A percentile compares a stretch with the other conserved stretches of the same genome.
These are phyloP conservation scores for Andrena praecox DNA, from an alignment of 2,888 invertebrate genomes.

Conservation along the genomic window DNA sequence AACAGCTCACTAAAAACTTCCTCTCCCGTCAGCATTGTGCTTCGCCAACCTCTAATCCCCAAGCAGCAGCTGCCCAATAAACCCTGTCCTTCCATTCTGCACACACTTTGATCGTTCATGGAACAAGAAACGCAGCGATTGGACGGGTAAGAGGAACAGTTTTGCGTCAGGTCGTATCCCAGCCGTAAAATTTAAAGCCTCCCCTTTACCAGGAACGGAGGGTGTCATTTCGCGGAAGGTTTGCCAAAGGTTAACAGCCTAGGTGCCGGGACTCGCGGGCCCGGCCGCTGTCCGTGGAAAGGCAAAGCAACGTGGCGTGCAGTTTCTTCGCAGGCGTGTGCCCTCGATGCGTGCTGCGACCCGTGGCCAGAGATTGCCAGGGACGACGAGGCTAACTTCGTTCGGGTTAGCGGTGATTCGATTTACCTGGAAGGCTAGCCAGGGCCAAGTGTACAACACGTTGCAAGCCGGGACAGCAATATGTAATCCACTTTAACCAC, in stretches of 20 bases:
- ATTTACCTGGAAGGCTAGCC: constrained; percentile 77
- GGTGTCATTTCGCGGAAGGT: constrained; percentile 29
- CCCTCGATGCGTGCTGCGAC: constrained; percentile 24
- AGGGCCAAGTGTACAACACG: constrained; percentile 70
- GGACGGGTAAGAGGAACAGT: background rate
- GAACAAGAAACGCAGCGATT: no score
- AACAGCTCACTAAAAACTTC: no score
- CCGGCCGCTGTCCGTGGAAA: background rate
- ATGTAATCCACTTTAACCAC: constrained; percentile 82
- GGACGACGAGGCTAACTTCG: constrained; percentile 77
- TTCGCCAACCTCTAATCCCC: no score
- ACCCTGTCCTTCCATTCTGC: no score
- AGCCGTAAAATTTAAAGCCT: constrained; percentile 26
- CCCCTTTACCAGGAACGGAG: background rate
- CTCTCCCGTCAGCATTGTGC: no score
- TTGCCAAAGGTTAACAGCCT: constrained; percentile 27
- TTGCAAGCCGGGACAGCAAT: constrained; percentile 71
- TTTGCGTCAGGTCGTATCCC: background rate
- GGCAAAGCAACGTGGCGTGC: constrained; percentile 2
- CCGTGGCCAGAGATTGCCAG: constrained; percentile 65
- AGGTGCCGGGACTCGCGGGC: no score
- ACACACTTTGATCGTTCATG: no score
- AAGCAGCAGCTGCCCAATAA: no score
- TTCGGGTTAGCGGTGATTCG: constrained; percentile 81
- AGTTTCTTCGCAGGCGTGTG: constrained; percentile 48